Conservation (phyloP, 2,888 invertebrate species). For the Dynastes hyllus region DNA sequence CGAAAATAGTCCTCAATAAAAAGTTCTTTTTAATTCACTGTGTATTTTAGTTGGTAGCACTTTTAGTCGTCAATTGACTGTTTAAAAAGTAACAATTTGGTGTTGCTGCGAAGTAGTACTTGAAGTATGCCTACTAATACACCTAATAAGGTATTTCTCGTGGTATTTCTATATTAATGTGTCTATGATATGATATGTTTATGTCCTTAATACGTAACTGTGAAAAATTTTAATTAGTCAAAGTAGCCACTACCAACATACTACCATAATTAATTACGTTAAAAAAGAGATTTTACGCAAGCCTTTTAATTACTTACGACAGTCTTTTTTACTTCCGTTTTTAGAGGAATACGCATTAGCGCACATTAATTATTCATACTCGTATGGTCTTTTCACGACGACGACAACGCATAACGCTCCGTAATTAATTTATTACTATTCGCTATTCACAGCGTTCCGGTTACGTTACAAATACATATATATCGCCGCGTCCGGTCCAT, state of each 20-base stretch:
- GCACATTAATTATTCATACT: constrained; percentile 25
- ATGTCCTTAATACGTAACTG: no score
- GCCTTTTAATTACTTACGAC: constrained; percentile 1
- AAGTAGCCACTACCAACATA: neutral
- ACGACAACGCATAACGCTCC: neutral
- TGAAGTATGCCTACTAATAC: no score
- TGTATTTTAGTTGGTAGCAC: no score
- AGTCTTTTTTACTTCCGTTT: neutral
- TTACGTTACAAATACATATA: constrained; percentile 10
- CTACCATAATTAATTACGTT: neutral
- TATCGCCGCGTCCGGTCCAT: constrained; percentile 21
- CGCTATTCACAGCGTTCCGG: neutral
- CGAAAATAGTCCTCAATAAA: no score
- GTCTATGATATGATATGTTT: no score
- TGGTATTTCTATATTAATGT: no score
- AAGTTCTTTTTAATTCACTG: no score
- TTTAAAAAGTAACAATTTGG: no score
- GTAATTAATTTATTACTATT: constrained; percentile 30
- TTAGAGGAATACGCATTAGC: neutral
- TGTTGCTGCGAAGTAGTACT: no score
- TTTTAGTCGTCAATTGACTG: no score
- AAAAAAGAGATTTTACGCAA: constrained; percentile 11
- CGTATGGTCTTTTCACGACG: constrained; percentile 1
- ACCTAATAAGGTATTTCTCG: no score
- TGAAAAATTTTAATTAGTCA: constrained; percentile 1